Base-by-base conservation (phyloP, 2,797 vertebrate genomes). In the Acanthurus tractus region DNA sequence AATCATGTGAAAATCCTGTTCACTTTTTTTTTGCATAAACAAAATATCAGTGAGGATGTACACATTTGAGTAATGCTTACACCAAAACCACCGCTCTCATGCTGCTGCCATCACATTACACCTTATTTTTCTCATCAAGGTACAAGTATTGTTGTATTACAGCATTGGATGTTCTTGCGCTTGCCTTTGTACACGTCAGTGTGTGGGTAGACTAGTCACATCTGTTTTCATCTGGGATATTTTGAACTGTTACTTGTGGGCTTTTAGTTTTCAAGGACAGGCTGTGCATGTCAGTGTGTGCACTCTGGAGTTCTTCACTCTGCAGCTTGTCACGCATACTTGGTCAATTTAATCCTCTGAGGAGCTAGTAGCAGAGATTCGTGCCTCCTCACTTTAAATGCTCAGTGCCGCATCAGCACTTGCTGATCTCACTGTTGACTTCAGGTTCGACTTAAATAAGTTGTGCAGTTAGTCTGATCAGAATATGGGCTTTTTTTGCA, bases 251-350 rank as follows among this genome's bases (percentile, higher is more conserved):
- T 87, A 82, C 81, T 91, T 81, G 83, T 88, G 78, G 85, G 84
- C 83, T 89, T 87, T 90, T 81, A 78, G 79, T 87, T 90, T 85
- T 89, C 86, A 90, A 89, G 88, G 90, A 89, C 90, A 85, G 75
- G 73, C 84, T 49, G 66, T 87, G 88, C 84, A 82, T 85, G 89
- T 88, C 73, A 48, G 77, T 57, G 83, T 84, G 67, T 70, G 80
- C 85, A 85, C 88, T 90, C 80, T 80, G 81, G 78, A 86, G 86
- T 80, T 88, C 83, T 87, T 81, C 81, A 77, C 86, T 83, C 80
- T 79, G 77, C 83, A 75, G 86, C 85, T 84, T 75, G 86, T 88
- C 88, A 90, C 84, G 76, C 89, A 88, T 82, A 85, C 82, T 85
- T 77, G 79, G 88, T 83, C 86, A 81, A 76, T 88, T 86, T 84